A percentile compares a stretch with the other conserved stretches of the same genome.
These are phyloP conservation scores for Calameuta pallipes DNA, from an alignment of 2,888 invertebrate genomes.

Conservation along the genomic window DNA sequence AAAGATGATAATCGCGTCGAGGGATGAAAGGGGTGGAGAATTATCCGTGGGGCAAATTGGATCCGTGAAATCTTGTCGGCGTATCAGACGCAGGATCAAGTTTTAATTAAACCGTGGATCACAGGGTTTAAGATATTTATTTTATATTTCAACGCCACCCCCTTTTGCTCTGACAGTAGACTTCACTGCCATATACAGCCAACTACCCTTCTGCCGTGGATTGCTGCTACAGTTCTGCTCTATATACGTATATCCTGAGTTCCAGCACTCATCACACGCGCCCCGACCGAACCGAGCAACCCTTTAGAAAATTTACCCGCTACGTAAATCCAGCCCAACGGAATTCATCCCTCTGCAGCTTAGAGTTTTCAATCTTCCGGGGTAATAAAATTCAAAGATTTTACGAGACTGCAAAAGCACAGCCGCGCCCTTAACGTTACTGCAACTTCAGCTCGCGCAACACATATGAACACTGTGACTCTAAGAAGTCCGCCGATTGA, in stretches of 20 bases:
- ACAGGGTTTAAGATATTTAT: constrained; percentile 59
- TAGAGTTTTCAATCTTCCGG: constrained; percentile 54
- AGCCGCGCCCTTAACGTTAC: constrained; percentile 11
- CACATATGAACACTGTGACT: too few relatives aligned
- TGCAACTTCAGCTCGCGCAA: too few relatives aligned
- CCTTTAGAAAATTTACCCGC: constrained; percentile 7
- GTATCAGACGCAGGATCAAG: constrained; percentile 56
- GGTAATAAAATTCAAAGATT: constrained; percentile 53
- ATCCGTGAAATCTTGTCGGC: constrained; percentile 45
- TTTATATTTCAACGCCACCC: constrained; percentile 50
- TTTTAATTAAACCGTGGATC: constrained; percentile 60
- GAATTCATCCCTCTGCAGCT: constrained; percentile 47
- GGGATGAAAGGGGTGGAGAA: constrained; percentile 23
- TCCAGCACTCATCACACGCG: constrained; percentile 17
- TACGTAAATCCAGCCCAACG: constrained; percentile 30
- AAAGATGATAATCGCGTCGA: too few relatives aligned
- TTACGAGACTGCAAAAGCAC: constrained; percentile 42
- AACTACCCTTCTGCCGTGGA: too few relatives aligned
- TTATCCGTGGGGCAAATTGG: constrained; percentile 47
- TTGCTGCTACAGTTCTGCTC: constrained; percentile 29
- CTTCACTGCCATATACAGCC: too few relatives aligned
- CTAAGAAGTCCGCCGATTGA: too few relatives aligned
- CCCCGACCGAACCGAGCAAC: constrained; percentile 20
- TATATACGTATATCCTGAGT: constrained; percentile 24
- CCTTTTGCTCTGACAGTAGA: too few relatives aligned